Conservation (phyloP, 2,888 invertebrate genomes). For the Hydrotaea cyrtoneurina region DNA sequence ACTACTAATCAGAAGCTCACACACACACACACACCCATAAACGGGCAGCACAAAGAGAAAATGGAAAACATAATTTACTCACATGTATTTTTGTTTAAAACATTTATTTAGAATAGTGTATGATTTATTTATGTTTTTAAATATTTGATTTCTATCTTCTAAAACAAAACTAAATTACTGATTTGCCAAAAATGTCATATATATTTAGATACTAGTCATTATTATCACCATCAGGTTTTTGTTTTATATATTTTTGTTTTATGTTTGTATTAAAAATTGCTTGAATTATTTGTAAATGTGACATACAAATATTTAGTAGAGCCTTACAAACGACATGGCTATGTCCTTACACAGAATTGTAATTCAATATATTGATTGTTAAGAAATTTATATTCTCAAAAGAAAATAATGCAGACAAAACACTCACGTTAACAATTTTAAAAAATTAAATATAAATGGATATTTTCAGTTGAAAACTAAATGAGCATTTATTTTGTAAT, state of each 20-base stretch:
- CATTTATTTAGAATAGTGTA: constrained; percentile 33
- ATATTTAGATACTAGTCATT: constrained; percentile 62
- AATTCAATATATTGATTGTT: constrained; percentile 45
- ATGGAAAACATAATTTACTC: not conserved
- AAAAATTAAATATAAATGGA: constrained; percentile 30
- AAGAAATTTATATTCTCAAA: constrained; percentile 45
- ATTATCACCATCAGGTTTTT: constrained; percentile 44
- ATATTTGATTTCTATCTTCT: constrained; percentile 34
- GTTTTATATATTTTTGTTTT: constrained; percentile 14
- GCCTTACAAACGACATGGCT: no score
- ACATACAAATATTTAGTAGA: no score
- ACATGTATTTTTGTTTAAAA: constrained; percentile 32
- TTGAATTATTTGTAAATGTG: not conserved
- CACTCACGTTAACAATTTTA: constrained; percentile 31
- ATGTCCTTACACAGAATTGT: not conserved
- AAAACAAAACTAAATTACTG: not conserved
- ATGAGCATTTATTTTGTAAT: not conserved
- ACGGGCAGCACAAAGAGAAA: constrained; percentile 51
- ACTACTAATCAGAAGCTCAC: not conserved
- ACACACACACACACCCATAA: not conserved
- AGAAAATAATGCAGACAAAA: constrained; percentile 23
- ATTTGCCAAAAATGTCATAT: constrained; percentile 60
- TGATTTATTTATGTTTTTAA: not conserved
- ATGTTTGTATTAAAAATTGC: not conserved
- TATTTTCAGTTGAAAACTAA: constrained; percentile 31